Evolutionary conservation across 1,140 invertebrate species (phyloP), one percentile per base, ranked within the genome.

Genomic region (Andricus grossulariae): DNA sequence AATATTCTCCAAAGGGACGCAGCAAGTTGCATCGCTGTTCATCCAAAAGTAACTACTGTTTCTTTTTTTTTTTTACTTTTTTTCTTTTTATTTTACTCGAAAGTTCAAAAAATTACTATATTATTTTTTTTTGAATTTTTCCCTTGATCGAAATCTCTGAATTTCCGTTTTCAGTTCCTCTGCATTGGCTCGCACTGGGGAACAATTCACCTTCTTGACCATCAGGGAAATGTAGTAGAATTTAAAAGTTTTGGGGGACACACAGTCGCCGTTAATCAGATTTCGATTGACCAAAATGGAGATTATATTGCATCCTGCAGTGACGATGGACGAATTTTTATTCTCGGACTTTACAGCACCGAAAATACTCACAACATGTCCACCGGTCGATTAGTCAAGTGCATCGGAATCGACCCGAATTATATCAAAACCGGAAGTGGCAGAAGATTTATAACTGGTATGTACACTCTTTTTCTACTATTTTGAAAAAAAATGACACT

Each of bases 251-350:
- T 97, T 78, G 93, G 94, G 76, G 93, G 95, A 60, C 98, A 99
- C 85, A 94, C 96, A 15, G 95, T 97, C 10, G 95, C 96, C 52
- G 96, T 99, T 0, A 99, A 99, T 92, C 95, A 97, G 86, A 97
- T 99, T 79, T 97, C 97, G 75, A 97, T 99, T 78, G 98, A 99
- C 89, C 89, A 93, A 49, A 97, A 95, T 88, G 98, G 98, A 25
- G 97, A 99, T 85, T 96, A 95, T 86, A 95, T 98, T 71, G 96
- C 96, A n/a, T 98, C 97, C 66, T 99, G 98, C 90, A 98, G 97
- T 0, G 97, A 99, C 90, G 98, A 99, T 92, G 97, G 98, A 66
- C 96, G 96, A 89, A 96, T 98, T 87, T 92, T 94, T 80, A 93
- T 96, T 52, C 94, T 95, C 86, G 97, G 97, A 10, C 91, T 99